Percentiles rank a stretch among this genome's conserved stretches.
Evolutionary conservation across 2,797 vertebrate species (phyloP).

Genomic region (Sarcoramphus papa): DNA sequence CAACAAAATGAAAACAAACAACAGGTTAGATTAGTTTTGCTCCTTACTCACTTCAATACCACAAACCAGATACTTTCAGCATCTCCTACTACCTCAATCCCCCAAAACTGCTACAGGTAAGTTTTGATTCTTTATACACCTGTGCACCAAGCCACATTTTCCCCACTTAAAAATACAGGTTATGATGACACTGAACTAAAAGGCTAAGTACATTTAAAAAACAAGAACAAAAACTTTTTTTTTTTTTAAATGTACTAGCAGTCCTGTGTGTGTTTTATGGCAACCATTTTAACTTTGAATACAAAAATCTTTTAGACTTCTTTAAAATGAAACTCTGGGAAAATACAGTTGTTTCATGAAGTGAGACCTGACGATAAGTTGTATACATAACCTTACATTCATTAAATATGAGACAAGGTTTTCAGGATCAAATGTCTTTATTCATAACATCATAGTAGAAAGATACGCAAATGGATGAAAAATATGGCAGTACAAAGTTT

Average conservation of each 20-base stretch:
- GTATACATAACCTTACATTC: neutral
- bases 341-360: neutral
- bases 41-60: neutral
- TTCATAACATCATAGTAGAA: neutral
- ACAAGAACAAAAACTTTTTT: neutral
- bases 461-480: neutral
- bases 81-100: neutral
- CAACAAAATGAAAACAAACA: neutral
- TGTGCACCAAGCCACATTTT: neutral
- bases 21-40: neutral
- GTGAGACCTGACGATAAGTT: neutral
- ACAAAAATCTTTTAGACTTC: neutral
- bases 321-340: neutral
- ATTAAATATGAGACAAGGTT: neutral
- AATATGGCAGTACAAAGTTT: neutral
- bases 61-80: neutral
- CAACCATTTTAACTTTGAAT: neutral
- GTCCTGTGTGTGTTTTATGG: neutral
- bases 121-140: neutral
- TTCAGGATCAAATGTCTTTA: neutral
- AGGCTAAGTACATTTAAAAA: neutral
- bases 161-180: neutral
- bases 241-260: neutral
- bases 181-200: neutral
- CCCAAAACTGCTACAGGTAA: neutral